Evolutionary conservation across 2,888 invertebrate species (phyloP).

Genomic region (Idaea aversata): DNA sequence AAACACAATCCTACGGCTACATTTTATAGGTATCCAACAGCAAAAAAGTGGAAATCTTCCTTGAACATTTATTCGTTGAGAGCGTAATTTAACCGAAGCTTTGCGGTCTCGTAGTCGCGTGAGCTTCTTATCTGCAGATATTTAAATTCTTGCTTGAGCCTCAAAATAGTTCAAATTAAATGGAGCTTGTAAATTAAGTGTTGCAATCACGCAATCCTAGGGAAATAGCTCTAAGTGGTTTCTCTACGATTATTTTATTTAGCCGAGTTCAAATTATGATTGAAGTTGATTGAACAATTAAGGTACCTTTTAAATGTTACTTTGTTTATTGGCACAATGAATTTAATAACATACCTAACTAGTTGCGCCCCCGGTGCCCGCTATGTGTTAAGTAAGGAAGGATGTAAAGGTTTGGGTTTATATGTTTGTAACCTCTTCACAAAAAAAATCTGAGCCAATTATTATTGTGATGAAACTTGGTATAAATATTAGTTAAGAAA

Average conservation of each 20-base stretch:
- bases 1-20: neutral
- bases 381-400: too few relatives aligned
- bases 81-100: conserved; percentile 59
- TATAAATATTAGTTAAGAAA: too few relatives aligned
- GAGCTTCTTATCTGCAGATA: conserved; percentile 75
- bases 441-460: too few relatives aligned
- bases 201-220: conserved; percentile 76
- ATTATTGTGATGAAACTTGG: too few relatives aligned
- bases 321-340: too few relatives aligned
- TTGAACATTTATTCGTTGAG: conserved; percentile 59
- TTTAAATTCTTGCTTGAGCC: conserved; percentile 67
- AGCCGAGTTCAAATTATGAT: conserved; percentile 40
- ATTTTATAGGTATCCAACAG: conserved; percentile 14
- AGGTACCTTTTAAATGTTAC: too few relatives aligned
- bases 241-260: conserved; percentile 60
- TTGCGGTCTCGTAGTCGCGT: conserved; percentile 63
- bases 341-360: too few relatives aligned
- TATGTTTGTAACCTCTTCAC: too few relatives aligned
- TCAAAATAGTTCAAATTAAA: conserved; percentile 74
- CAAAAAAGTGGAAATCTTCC: conserved; percentile 39
- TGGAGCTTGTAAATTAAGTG: conserved; percentile 77
- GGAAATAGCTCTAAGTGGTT: conserved; percentile 76
- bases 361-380: too few relatives aligned
- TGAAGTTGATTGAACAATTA: conserved; percentile 11
- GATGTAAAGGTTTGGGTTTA: too few relatives aligned